These are phyloP conservation scores for Cynodonichthys magdalenae DNA, from an alignment of 2,797 vertebrate genomes.

Conservation along the genomic window DNA sequence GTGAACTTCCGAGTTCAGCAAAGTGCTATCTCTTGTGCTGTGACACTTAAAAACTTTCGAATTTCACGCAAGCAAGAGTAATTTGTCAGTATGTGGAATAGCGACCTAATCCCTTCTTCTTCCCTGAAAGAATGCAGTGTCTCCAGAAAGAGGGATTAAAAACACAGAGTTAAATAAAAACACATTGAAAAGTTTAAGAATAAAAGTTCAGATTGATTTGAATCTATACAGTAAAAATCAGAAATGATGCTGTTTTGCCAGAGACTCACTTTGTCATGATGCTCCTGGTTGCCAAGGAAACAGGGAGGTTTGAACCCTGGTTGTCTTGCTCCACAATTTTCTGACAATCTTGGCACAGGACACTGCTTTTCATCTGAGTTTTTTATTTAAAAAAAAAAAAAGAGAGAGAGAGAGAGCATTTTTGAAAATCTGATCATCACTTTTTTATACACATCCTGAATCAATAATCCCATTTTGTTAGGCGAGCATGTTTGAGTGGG, in stretches of 20 bases:
- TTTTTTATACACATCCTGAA: slow-evolving; percentile 36
- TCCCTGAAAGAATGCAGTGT: neutral
- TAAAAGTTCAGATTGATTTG: neutral
- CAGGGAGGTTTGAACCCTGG: slow-evolving; percentile 29
- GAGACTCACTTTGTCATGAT: slow-evolving; percentile 48
- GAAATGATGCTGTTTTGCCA: neutral
- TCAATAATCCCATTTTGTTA: slow-evolving; percentile 31
- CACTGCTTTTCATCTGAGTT: slow-evolving; percentile 10
- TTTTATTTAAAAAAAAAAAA: slow-evolving; percentile 25
- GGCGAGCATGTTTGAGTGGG: slow-evolving; percentile 24
- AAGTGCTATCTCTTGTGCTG: slow-evolving; percentile 42
- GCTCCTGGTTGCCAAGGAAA: slow-evolving; percentile 21
- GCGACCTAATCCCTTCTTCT: slow-evolving; percentile 24
- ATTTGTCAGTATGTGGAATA: slow-evolving; percentile 38
- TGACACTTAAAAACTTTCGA: slow-evolving; percentile 11
- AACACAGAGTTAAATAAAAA: neutral
- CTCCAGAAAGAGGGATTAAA: slow-evolving; percentile 22
- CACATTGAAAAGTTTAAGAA: neutral
- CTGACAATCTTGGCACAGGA: slow-evolving; percentile 2
- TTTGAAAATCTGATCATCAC: slow-evolving; percentile 38
- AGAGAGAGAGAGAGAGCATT: slow-evolving; percentile 16
- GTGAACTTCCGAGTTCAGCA: slow-evolving; percentile 33
- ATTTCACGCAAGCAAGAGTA: slow-evolving; percentile 41
- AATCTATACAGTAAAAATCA: neutral
- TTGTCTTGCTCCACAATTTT: slow-evolving; percentile 4